phyloP scores from a whole-genome alignment of 2,888 invertebrate genomes.

The Torymus auratus region DNA sequence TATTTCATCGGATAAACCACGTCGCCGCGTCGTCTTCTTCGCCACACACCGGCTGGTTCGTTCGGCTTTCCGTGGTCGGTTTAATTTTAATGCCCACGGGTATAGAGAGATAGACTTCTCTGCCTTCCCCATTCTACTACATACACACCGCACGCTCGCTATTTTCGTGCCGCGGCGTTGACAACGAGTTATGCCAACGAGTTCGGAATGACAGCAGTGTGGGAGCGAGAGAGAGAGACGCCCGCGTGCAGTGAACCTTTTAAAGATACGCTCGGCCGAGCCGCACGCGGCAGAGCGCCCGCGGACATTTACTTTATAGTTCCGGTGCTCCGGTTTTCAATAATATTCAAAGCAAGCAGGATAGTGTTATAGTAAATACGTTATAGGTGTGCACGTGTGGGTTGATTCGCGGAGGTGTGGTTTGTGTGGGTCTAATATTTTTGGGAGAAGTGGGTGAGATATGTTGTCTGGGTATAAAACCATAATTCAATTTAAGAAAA shows the following conservation, averaged over 20 bases:
- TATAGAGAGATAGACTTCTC: too few relatives aligned
- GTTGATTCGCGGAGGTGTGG: too few relatives aligned
- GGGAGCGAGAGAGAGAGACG: background rate
- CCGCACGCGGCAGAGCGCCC: background rate
- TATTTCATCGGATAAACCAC: too few relatives aligned
- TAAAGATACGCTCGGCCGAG: constrained; percentile 48
- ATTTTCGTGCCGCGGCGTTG: constrained; percentile 53
- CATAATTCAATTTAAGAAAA: too few relatives aligned
- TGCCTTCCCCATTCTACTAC: too few relatives aligned
- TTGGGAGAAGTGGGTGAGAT: too few relatives aligned
- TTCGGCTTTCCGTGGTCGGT: constrained; percentile 7
- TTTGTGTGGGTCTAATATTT: too few relatives aligned
- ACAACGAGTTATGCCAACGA: constrained; percentile 53
- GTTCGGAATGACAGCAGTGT: background rate
- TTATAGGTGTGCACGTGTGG: too few relatives aligned
- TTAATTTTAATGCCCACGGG: constrained; percentile 34
- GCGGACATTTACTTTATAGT: constrained; percentile 53
- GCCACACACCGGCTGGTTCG: too few relatives aligned
- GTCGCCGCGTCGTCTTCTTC: too few relatives aligned
- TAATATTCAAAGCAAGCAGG: background rate
- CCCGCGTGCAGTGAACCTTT: constrained; percentile 55
- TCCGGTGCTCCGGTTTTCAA: constrained; percentile 44
- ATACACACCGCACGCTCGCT: background rate
- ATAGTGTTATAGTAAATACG: too few relatives aligned
- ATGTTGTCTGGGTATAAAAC: too few relatives aligned